A percentile compares a stretch with the other conserved stretches of the same genome.
phyloP scores from a whole-genome alignment of 2,888 invertebrate genomes.

The Clunio marinus region DNA sequence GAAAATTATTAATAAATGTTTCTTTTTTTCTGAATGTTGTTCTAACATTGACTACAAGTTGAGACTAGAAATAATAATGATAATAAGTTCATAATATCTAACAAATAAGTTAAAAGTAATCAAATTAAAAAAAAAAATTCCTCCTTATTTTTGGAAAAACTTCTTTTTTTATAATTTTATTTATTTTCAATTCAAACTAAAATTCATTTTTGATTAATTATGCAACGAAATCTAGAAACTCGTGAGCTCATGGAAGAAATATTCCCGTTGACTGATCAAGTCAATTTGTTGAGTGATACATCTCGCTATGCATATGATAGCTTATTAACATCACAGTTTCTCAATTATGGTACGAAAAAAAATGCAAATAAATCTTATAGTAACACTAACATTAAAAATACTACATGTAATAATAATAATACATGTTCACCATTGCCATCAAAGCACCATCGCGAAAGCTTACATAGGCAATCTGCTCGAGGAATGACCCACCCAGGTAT shows the following conservation, averaged over 20 bases:
- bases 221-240: not conserved
- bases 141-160: too few relatives aligned
- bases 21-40: too few relatives aligned
- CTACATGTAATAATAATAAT: conserved; percentile 29
- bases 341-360: conserved; percentile 51
- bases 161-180: too few relatives aligned
- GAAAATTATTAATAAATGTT: too few relatives aligned
- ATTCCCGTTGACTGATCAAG: conserved; percentile 52
- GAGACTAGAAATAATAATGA: too few relatives aligned
- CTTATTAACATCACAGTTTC: conserved; percentile 44
- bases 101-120: too few relatives aligned
- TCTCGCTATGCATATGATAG: conserved; percentile 46
- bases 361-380: conserved; percentile 46
- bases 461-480: conserved; percentile 52
- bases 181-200: conserved; percentile 41
- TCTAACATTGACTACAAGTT: too few relatives aligned
- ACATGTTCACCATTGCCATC: conserved; percentile 40
- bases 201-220: conserved; percentile 42
- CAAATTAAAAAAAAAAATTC: too few relatives aligned
- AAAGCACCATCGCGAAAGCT: conserved; percentile 46
- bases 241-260: conserved; percentile 52
- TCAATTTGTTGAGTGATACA: conserved; percentile 50
- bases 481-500: conserved; percentile 47
- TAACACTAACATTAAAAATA: conserved; percentile 36
- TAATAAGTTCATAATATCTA: too few relatives aligned